Evolutionary conservation across 2,113 vertebrate genomes (phyloP).

Genomic region (Tragelaphus buxtoni): DNA sequence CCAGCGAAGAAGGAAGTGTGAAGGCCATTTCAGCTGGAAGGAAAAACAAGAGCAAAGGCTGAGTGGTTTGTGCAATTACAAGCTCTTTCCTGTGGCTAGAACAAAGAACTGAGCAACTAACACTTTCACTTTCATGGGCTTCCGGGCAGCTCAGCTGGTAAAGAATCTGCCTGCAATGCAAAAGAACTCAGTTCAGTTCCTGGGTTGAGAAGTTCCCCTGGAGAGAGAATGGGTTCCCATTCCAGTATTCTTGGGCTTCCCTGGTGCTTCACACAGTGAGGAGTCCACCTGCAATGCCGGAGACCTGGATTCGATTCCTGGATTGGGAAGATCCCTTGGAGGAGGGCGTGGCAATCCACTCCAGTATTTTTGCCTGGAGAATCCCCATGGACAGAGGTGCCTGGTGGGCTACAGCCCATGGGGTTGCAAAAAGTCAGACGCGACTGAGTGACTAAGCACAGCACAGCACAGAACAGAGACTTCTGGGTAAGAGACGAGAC

Average conservation of each 20-base stretch:
- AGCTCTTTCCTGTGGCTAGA: background rate
- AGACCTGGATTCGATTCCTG: background rate
- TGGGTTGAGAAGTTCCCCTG: background rate
- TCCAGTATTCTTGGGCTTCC: background rate
- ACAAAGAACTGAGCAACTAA: background rate
- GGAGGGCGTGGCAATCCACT: background rate
- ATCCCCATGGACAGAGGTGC: background rate
- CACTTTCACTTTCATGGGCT: background rate
- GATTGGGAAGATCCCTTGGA: background rate
- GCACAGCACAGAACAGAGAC: background rate
- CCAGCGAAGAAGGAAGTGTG: background rate
- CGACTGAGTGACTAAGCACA: background rate
- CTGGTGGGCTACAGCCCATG: background rate
- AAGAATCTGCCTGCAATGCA: background rate
- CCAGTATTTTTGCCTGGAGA: background rate
- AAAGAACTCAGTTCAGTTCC: background rate
- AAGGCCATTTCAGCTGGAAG: background rate
- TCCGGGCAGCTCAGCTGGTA: background rate
- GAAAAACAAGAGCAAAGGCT: background rate
- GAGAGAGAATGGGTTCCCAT: background rate
- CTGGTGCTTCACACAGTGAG: background rate
- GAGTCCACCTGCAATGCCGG: background rate
- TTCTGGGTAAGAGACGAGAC: background rate
- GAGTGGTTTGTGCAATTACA: background rate
- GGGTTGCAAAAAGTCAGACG: background rate